phyloP scores from a whole-genome alignment of 2,888 invertebrate species.

The Tanypteryx hageni region DNA sequence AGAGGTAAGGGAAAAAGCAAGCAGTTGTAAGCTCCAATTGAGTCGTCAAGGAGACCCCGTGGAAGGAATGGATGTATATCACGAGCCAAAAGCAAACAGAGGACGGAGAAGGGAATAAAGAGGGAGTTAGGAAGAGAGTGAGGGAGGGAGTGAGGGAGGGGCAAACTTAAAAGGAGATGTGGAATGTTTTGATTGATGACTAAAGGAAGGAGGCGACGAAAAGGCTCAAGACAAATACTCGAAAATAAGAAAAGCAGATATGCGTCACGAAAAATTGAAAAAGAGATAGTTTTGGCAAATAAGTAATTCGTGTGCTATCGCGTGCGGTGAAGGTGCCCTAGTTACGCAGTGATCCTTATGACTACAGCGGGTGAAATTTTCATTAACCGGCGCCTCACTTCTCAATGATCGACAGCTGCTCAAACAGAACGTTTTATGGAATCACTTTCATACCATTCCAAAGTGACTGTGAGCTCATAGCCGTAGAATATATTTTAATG shows the following conservation, averaged over 20 bases:
- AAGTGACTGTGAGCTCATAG: no score
- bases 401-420: no score
- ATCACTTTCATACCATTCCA: no score
- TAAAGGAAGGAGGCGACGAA: not conserved
- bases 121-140: no score
- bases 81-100: no score
- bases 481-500: no score
- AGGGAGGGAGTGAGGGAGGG: no score
- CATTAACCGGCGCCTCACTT: no score
- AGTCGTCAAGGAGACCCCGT: slow-evolving; percentile 5
- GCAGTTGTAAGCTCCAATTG: not conserved
- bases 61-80: no score
- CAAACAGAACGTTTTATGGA: no score
- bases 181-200: not conserved
- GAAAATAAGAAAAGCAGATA: not conserved
- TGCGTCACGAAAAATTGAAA: not conserved
- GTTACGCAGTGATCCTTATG: no score
- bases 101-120: not conserved
- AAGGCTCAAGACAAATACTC: not conserved
- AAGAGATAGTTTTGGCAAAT: not conserved
- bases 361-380: no score
- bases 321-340: not conserved
- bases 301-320: not conserved
- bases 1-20: not conserved
- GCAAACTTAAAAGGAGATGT: not conserved